Evolutionary conservation across 1,140 invertebrate species (phyloP), one percentile per base, ranked within the genome.

Genomic region (Hylyphantes graminicola): DNA sequence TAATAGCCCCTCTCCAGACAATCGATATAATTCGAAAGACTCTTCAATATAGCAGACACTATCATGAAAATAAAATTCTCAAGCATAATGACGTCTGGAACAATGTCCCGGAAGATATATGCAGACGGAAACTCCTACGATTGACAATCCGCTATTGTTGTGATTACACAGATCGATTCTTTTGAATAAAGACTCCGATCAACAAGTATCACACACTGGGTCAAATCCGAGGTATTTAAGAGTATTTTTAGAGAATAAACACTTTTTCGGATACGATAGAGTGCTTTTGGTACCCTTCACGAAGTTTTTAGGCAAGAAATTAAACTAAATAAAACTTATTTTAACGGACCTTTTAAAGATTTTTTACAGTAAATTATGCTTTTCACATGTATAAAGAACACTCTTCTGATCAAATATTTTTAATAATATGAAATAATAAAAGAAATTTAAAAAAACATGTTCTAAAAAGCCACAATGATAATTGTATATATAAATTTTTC

Each of bases 91-190:
- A 59, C 72, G 35, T 7, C 17, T 57, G n/a, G 72, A 74, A 74
- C 72, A 74, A 74, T 74, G 54, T 74, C 72, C 72, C 72, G 72
- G 72, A 74, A 74, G 72, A 57, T 57, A 13, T 15, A n/a, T 21
- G 17, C 11, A 59, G 17, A 57, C 55, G 12, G 8, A 21, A 74
- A 74, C 72, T 57, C 72, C 72, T 57, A 74, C 72, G 50, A 53
- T 74, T 73, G 21, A 55, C 57, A 70, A 10, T 9, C 13, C 19
- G 13, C 54, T 51, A 48, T 11, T 53, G 51, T 70, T 48, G 51
- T 53, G n/a, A n/a, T 48, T 10, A 70, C n/a, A 51, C 7, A 17
- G 15, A 54, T 53, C 19, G 17, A 53, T 21, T 12, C n/a, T 11
- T n/a, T 70, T n/a, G 15, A 53, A 53, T 70, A 11, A 53, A 70